Conservation (phyloP, 2,797 vertebrate genomes). For the Rhinoraja longicauda region DNA sequence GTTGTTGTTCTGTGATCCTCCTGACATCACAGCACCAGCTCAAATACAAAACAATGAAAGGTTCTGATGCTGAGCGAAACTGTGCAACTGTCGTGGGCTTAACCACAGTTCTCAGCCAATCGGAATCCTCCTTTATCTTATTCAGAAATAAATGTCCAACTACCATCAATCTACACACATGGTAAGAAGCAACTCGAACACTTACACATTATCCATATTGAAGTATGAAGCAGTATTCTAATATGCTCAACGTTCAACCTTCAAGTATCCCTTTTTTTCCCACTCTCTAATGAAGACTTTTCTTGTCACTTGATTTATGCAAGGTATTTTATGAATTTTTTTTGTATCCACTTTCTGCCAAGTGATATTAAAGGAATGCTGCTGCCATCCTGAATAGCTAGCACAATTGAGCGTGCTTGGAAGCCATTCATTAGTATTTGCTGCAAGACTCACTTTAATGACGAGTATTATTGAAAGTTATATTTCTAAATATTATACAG, state of each 20-base stretch:
- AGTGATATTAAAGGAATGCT: background rate
- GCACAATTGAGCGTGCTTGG: background rate
- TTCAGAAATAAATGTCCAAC: slow-evolving; percentile 37
- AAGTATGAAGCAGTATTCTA: slow-evolving; percentile 34
- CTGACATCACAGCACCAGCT: slow-evolving; percentile 39
- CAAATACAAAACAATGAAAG: slow-evolving; percentile 37
- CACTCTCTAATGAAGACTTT: background rate
- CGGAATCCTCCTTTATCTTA: slow-evolving; percentile 37
- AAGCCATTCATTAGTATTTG: background rate
- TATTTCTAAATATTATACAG: background rate
- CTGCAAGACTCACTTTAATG: background rate
- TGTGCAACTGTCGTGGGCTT: slow-evolving; percentile 36
- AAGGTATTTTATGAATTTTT: slow-evolving; percentile 18
- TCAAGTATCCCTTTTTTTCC: slow-evolving; percentile 4
- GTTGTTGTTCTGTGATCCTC: slow-evolving; percentile 37
- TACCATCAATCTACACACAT: slow-evolving; percentile 31
- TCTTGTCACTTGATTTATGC: slow-evolving; percentile 21
- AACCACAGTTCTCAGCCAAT: slow-evolving; percentile 38
- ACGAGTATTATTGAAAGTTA: too few species aligned
- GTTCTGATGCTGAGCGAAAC: slow-evolving; percentile 38
- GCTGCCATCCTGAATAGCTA: background rate
- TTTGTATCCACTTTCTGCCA: background rate
- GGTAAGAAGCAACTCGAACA: slow-evolving; percentile 34
- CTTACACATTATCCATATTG: slow-evolving; percentile 33
- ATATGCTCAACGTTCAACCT: slow-evolving; percentile 2